Evolutionary conservation across 1,140 invertebrate genomes (phyloP).

Genomic region (Megathymus violae): DNA sequence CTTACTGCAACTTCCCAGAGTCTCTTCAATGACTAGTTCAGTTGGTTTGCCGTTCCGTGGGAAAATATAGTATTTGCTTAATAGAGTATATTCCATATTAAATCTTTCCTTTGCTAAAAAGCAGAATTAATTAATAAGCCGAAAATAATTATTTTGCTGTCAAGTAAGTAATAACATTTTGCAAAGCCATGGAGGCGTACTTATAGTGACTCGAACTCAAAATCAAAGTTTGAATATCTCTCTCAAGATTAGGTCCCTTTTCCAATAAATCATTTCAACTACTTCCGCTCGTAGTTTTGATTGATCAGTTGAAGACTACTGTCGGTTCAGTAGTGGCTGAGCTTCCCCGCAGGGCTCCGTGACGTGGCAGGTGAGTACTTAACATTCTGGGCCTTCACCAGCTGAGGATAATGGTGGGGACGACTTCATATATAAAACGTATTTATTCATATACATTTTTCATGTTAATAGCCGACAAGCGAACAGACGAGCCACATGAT

Average conservation of each 20-base stretch:
- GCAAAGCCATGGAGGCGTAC: slow-evolving; percentile 44
- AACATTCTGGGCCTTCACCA: not conserved
- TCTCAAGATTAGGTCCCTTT: slow-evolving; percentile 19
- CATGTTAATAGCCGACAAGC: too few relatives aligned
- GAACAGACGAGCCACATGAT: too few relatives aligned
- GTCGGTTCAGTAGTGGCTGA: not conserved
- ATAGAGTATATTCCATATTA: slow-evolving; percentile 15
- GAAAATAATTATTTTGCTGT: slow-evolving; percentile 18
- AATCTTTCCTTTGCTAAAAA: slow-evolving; percentile 21
- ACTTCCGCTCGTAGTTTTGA: not conserved
- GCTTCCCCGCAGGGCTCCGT: not conserved
- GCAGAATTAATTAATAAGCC: not conserved
- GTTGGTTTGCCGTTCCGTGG: slow-evolving; percentile 23
- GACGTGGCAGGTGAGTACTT: slow-evolving; percentile 1
- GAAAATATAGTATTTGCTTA: slow-evolving; percentile 29
- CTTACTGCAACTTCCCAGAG: slow-evolving; percentile 17
- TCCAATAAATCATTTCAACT: slow-evolving; percentile 20
- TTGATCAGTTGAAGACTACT: not conserved
- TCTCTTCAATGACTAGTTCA: slow-evolving; percentile 30
- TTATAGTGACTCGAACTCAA: slow-evolving; percentile 49
- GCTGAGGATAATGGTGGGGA: not conserved
- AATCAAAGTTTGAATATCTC: slow-evolving; percentile 22
- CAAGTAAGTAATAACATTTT: slow-evolving; percentile 6
- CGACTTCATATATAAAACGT: not conserved
- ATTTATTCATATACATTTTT: too few relatives aligned